Base-by-base conservation (phyloP, 2,888 invertebrate species). In the Euzophera pinguis region DNA sequence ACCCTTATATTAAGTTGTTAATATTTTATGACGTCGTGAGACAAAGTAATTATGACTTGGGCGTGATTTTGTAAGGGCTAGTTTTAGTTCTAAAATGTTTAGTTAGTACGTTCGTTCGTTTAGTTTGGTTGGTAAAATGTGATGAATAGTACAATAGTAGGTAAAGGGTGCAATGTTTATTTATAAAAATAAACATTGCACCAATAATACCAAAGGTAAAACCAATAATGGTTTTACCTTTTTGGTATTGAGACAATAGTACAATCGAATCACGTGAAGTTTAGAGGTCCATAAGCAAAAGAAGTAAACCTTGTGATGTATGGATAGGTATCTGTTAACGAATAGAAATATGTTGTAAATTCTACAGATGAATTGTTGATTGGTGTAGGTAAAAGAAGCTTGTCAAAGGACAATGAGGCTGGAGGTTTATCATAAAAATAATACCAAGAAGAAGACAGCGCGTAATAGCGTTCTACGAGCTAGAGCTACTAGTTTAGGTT, bases 251-350 rank as follows among this genome's bases (percentile, higher is more conserved):
- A 45, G 32, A 45, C 45, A 45, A 45, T 45, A 45, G 34, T 16
- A 45, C 45, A 45, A 45, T 45, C 45, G 45, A 45, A 45, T 45
- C 45, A 45, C 45, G 45, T 16, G 45, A 16, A 32, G 14, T 45
- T 32, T 32, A 14, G 45, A 9, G 45, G 16, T 45, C 45, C 14
- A 16, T 16, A 14, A 14, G 13, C 10, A 13, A 45, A 17, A 32
- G 8, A 27, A 29, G 29, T 12, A 32, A 12, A 13, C 43, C 1
- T 0, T 2, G 3, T 14, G 7, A 27, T 27, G n/a, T n/a, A n/a
- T n/a, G n/a, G n/a, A n/a, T n/a, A n/a, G n/a, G n/a, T n/a, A n/a
- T n/a, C n/a, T n/a, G n/a, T n/a, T n/a, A n/a, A n/a, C n/a, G n/a
- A n/a, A n/a, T n/a, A n/a, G n/a, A n/a, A n/a, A n/a, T n/a, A n/a